phyloP scores from a whole-genome alignment of 2,797 vertebrate species.

The Chelon auratus region DNA sequence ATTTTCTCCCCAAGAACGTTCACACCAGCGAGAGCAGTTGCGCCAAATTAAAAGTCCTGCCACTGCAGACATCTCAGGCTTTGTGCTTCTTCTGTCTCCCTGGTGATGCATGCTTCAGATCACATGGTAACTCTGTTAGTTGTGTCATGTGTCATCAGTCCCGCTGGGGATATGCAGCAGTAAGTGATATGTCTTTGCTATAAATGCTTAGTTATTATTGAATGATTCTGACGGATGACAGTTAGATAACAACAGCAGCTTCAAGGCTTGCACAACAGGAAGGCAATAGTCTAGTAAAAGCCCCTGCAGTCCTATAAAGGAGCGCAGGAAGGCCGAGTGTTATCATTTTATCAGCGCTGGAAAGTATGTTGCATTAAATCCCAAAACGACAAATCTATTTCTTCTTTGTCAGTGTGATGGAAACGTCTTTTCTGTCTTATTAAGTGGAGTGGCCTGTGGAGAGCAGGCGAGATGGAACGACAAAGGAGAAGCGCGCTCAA shows the following conservation, averaged over 20 bases:
- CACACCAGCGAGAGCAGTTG: constrained; percentile 36
- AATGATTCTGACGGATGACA: constrained; percentile 57
- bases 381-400: constrained; percentile 52
- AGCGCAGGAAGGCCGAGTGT: constrained; percentile 29
- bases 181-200: constrained; percentile 52
- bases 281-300: constrained; percentile 31
- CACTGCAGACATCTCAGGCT: constrained; percentile 23
- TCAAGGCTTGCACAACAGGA: constrained; percentile 12
- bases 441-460: constrained; percentile 54
- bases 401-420: constrained; percentile 59
- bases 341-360: constrained; percentile 49
- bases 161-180: constrained; percentile 55
- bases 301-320: constrained; percentile 35
- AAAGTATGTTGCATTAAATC: constrained; percentile 52
- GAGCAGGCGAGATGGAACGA: constrained; percentile 40
- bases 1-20: constrained; percentile 48
- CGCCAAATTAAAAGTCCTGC: constrained; percentile 43
- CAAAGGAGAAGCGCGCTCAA: constrained; percentile 34
- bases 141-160: constrained; percentile 51
- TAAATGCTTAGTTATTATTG: constrained; percentile 25
- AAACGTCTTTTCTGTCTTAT: constrained; percentile 56
- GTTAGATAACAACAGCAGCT: constrained; percentile 39
- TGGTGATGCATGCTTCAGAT: constrained; percentile 38
- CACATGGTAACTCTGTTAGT: constrained; percentile 50
- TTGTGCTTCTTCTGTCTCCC: constrained; percentile 39